These are phyloP conservation scores for Hemicordylus capensis DNA, from an alignment of 2,113 vertebrate genomes.

Conservation along the genomic window DNA sequence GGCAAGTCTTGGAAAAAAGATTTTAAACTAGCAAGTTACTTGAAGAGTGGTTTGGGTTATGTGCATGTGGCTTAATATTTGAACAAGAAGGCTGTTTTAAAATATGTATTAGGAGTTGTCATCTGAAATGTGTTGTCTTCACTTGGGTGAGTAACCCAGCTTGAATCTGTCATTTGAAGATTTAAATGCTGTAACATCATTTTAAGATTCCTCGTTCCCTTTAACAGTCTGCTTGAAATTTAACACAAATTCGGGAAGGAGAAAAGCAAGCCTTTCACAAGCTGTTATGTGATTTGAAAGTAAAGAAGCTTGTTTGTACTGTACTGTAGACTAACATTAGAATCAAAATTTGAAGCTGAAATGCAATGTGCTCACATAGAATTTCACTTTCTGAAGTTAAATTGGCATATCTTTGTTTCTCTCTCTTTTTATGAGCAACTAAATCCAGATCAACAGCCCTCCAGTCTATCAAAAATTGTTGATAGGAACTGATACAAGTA, in stretches of 20 bases:
- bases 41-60: background rate
- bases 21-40: conserved; percentile 40
- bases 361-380: background rate
- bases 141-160: conserved; percentile 25
- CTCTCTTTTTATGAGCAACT: background rate
- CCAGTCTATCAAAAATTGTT: background rate
- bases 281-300: background rate
- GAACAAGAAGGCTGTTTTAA: background rate
- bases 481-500: background rate
- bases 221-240: conserved; percentile 6
- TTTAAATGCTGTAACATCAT: accelerated
- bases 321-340: accelerated
- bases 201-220: background rate
- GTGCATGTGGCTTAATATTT: background rate
- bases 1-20: background rate
- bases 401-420: background rate
- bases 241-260: background rate
- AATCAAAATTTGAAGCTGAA: background rate
- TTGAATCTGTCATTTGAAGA: background rate
- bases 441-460: accelerated
- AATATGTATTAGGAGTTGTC: background rate
- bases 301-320: background rate
- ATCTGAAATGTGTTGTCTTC: background rate
- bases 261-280: background rate
- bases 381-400: accelerated